phyloP scores from a whole-genome alignment of 1,140 invertebrate species.

The Arctopsyche grandis region DNA sequence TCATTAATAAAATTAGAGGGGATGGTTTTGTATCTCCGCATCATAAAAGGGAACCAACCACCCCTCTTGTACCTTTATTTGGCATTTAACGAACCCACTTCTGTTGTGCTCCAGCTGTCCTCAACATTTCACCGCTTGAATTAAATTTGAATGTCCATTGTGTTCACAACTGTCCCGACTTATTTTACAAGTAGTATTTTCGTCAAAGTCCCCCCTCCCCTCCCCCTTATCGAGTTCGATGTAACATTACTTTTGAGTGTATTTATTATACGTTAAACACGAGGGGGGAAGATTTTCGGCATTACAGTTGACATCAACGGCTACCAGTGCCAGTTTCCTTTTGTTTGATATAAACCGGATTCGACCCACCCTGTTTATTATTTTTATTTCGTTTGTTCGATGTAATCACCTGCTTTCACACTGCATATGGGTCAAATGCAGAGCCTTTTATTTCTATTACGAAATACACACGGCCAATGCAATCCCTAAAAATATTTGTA shows the following conservation, averaged over 20 bases:
- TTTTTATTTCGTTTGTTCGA: background rate
- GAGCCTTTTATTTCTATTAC: background rate
- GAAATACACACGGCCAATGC: too few species aligned
- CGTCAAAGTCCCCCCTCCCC: too few species aligned
- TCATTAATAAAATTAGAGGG: background rate
- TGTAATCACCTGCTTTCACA: background rate
- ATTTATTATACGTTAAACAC: too few species aligned
- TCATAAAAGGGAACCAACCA: background rate
- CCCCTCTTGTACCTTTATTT: background rate
- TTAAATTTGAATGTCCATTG: too few species aligned
- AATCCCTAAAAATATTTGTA: too few species aligned
- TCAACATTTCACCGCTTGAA: background rate
- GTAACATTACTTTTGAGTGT: too few species aligned
- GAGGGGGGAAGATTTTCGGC: too few species aligned
- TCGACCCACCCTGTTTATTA: background rate
- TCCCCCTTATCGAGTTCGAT: too few species aligned
- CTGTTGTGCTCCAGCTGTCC: background rate
- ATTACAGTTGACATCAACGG: background rate
- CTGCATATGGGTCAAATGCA: background rate
- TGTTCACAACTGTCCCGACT: too few species aligned
- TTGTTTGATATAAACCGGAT: slow-evolving; percentile 1
- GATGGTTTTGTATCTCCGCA: background rate
- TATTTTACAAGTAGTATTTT: too few species aligned
- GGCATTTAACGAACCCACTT: slow-evolving; percentile 6
- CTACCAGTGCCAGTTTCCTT: background rate